Percentiles rank a stretch among this genome's conserved stretches.
phyloP scores from a whole-genome alignment of 2,888 invertebrate genomes.

The Oligia fasciuncula region DNA sequence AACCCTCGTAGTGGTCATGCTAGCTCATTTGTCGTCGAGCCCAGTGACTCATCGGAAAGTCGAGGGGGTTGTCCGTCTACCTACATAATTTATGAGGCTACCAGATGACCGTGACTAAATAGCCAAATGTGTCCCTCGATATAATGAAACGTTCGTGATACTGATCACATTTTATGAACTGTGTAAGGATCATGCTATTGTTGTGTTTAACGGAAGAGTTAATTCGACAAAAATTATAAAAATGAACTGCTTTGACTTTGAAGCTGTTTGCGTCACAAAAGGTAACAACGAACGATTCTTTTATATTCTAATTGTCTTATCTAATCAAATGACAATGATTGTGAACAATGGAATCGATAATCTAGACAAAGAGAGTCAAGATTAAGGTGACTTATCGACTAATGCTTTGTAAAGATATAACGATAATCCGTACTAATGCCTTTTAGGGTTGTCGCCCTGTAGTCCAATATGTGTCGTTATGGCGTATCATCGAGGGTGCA shows the following conservation, averaged over 20 bases:
- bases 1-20: slow-evolving; percentile 75
- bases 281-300: slow-evolving; percentile 25
- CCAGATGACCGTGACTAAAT: slow-evolving; percentile 76
- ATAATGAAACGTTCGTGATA: slow-evolving; percentile 29
- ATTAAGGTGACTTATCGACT: slow-evolving; percentile 84
- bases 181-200: background rate
- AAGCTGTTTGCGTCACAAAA: slow-evolving; percentile 18
- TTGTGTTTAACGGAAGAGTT: slow-evolving; percentile 14
- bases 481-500: slow-evolving; percentile 79
- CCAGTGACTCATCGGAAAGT: slow-evolving; percentile 82
- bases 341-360: slow-evolving; percentile 59
- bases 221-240: background rate
- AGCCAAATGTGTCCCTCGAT: slow-evolving; percentile 53
- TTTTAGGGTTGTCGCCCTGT: slow-evolving; percentile 81
- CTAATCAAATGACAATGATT: slow-evolving; percentile 57
- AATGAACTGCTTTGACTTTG: background rate
- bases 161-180: slow-evolving; percentile 14
- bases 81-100: slow-evolving; percentile 74
- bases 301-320: slow-evolving; percentile 48
- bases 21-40: slow-evolving; percentile 81
- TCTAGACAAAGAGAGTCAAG: slow-evolving; percentile 78
- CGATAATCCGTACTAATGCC: slow-evolving; percentile 85
- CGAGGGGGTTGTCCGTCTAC: slow-evolving; percentile 73
- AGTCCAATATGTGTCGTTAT: slow-evolving; percentile 78
- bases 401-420: slow-evolving; percentile 85